These are phyloP conservation scores for Drosophila silvestris DNA, from an alignment of 2,888 invertebrate species.

Conservation along the genomic window DNA sequence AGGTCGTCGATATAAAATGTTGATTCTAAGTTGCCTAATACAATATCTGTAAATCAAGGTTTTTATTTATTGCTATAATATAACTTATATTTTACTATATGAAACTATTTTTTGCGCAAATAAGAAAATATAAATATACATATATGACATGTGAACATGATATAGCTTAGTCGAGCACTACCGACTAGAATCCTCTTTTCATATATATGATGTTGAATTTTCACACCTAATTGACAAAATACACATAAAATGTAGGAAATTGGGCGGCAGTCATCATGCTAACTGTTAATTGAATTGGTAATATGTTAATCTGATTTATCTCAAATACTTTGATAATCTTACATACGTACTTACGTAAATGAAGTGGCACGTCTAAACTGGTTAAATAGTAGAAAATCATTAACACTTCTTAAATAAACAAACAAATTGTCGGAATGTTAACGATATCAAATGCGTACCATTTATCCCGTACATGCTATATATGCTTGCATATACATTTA, in stretches of 20 bases:
- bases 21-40: neutral
- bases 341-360: slow-evolving; percentile 17
- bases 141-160: neutral
- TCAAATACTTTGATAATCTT: slow-evolving; percentile 24
- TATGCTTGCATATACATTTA: neutral
- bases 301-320: slow-evolving; percentile 11
- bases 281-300: slow-evolving; percentile 13
- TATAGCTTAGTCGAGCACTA: slow-evolving; percentile 1
- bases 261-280: slow-evolving; percentile 17
- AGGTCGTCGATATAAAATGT: neutral
- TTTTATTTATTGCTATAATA: neutral
- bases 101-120: neutral
- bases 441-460: slow-evolving; percentile 13
- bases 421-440: slow-evolving; percentile 23
- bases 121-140: neutral
- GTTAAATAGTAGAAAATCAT: slow-evolving; percentile 38
- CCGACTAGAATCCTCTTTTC: neutral
- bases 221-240: slow-evolving; percentile 37
- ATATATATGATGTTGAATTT: slow-evolving; percentile 10
- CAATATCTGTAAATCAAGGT: neutral
- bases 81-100: neutral
- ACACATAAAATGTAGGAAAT: slow-evolving; percentile 23
- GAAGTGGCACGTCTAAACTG: slow-evolving; percentile 23
- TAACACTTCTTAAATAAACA: slow-evolving; percentile 42
- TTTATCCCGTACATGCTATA: slow-evolving; percentile 1